phyloP scores from a whole-genome alignment of 2,888 invertebrate species.

The Galerucella calmariensis region DNA sequence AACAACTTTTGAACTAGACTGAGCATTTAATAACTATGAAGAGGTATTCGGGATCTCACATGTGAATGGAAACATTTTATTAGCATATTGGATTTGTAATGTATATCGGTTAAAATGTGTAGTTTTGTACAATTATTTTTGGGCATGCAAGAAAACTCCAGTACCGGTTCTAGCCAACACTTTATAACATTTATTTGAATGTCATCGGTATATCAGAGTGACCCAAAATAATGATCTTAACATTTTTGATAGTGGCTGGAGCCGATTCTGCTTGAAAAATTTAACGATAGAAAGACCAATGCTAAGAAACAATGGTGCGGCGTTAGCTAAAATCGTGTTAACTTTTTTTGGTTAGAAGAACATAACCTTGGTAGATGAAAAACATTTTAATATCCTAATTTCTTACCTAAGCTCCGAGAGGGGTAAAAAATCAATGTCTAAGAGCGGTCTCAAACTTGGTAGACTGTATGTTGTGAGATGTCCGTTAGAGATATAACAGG shows the following conservation, averaged over 20 bases:
- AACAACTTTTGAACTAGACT: neutral
- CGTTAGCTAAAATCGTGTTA: constrained; percentile 50
- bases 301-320: constrained; percentile 53
- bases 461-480: constrained; percentile 94
- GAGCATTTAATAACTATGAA: neutral
- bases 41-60: neutral
- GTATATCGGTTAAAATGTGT: constrained; percentile 8
- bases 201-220: neutral
- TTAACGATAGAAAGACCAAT: constrained; percentile 53
- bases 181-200: neutral
- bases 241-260: neutral
- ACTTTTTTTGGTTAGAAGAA: constrained; percentile 26
- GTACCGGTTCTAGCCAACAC: constrained; percentile 2
- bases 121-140: constrained; percentile 26
- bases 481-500: constrained; percentile 94
- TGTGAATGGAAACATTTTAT: neutral
- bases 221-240: neutral
- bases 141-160: constrained; percentile 26
- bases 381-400: constrained; percentile 1
- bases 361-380: constrained; percentile 26
- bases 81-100: constrained; percentile 22
- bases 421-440: constrained; percentile 95
- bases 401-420: constrained; percentile 91
- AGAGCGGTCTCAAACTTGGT: constrained; percentile 92
- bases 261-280: neutral